phyloP scores from a whole-genome alignment of 2,113 vertebrate genomes.

The Bos javanicus region DNA sequence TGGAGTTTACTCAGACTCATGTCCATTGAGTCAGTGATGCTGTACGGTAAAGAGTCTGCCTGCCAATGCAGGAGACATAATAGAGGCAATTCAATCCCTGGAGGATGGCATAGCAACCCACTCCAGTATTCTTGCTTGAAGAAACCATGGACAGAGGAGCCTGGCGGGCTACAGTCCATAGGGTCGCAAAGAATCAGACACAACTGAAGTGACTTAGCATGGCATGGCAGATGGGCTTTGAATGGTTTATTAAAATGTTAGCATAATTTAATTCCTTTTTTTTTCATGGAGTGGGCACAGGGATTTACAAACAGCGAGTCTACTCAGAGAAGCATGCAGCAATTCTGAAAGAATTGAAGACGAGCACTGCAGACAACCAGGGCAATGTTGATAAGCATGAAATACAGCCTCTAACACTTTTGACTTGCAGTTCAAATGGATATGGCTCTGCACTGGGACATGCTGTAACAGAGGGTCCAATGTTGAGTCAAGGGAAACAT shows the following conservation, averaged over 20 bases:
- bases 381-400: background rate
- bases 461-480: background rate
- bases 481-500: background rate
- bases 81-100: background rate
- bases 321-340: background rate
- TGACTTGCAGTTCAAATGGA: background rate
- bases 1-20: background rate
- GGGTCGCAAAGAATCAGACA: background rate
- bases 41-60: background rate
- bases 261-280: background rate
- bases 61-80: background rate
- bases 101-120: background rate
- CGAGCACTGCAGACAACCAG: background rate
- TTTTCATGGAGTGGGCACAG: slow-evolving; percentile 12
- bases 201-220: background rate
- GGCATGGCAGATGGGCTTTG: background rate
- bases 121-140: background rate
- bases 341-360: background rate
- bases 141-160: background rate
- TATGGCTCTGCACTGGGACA: background rate
- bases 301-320: background rate
- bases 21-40: background rate
- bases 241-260: slow-evolving; percentile 28
- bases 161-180: background rate
- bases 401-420: no score